Conservation (phyloP, 2,888 invertebrate genomes). For the Aethes cnicana region DNA sequence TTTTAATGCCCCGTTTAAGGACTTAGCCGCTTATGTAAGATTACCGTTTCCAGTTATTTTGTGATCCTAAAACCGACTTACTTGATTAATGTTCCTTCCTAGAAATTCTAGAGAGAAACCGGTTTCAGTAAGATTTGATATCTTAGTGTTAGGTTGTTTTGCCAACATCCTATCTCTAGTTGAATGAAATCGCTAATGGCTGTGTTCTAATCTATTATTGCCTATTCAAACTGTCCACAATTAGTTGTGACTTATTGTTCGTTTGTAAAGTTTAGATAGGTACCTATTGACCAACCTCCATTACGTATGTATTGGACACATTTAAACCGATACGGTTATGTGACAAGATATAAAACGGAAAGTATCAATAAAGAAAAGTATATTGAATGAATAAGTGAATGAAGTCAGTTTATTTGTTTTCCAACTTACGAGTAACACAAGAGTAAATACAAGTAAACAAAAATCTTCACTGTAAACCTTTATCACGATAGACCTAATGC, state of each 20-base stretch:
- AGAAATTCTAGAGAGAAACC: constrained; percentile 12
- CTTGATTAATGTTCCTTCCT: constrained; percentile 25
- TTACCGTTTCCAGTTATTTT: constrained; percentile 28
- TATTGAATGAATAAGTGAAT: no score
- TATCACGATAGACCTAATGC: no score
- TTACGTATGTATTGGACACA: no score
- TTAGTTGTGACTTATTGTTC: constrained; percentile 10
- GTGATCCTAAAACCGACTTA: constrained; percentile 27
- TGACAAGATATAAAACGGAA: no score
- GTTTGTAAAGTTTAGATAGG: no score
- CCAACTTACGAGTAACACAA: no score
- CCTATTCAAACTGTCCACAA: constrained; percentile 9
- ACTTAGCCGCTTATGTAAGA: constrained; percentile 25
- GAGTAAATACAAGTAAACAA: no score
- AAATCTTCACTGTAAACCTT: no score
- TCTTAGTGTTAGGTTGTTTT: constrained; percentile 23
- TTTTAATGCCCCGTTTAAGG: constrained; percentile 30
- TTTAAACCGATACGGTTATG: no score
- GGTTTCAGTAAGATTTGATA: constrained; percentile 25
- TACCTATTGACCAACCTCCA: no score
- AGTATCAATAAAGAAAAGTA: no score
- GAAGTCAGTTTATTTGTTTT: no score
- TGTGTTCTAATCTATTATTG: constrained; percentile 19
- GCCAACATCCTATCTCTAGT: constrained; percentile 24
- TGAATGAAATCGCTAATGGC: constrained; percentile 28